Evolutionary conservation across 2,113 vertebrate genomes (phyloP).

Genomic region (Xyliphius kryptos): DNA sequence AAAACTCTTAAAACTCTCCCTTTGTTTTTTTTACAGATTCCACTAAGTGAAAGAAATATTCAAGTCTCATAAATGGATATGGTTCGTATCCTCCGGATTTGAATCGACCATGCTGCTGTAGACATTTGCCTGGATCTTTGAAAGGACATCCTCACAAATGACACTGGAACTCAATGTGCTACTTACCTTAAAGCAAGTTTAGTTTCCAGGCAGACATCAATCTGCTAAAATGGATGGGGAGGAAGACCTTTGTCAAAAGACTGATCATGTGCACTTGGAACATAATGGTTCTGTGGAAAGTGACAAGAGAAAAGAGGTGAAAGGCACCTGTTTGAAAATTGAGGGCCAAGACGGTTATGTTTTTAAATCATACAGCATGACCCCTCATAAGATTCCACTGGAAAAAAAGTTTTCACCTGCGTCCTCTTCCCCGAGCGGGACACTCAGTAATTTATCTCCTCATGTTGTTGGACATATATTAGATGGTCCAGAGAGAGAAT

Average conservation of each 20-base stretch:
- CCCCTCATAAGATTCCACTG: constrained; percentile 51
- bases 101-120: constrained; percentile 42
- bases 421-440: constrained; percentile 61
- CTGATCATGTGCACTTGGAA: constrained; percentile 49
- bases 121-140: constrained; percentile 46
- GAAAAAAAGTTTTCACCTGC: constrained; percentile 60
- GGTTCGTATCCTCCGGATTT: constrained; percentile 43
- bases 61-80: constrained; percentile 52
- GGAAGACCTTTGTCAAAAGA: constrained; percentile 54
- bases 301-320: constrained; percentile 60
- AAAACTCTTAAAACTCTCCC: not conserved
- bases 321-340: constrained; percentile 64
- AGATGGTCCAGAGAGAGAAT: constrained; percentile 48
- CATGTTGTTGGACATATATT: constrained; percentile 53
- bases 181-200: constrained; percentile 52
- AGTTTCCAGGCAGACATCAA: constrained; percentile 47
- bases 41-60: constrained; percentile 39
- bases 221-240: constrained; percentile 65
- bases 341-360: constrained; percentile 71
- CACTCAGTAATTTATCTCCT: constrained; percentile 52
- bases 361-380: constrained; percentile 67
- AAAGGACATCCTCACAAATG: constrained; percentile 53
- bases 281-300: constrained; percentile 49
- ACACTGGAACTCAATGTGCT: constrained; percentile 47
- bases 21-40: constrained; percentile 42